Evolutionary conservation across 2,113 vertebrate species (phyloP), one percentile per base, ranked within the genome.

Genomic region (Corythaixoides concolor): DNA sequence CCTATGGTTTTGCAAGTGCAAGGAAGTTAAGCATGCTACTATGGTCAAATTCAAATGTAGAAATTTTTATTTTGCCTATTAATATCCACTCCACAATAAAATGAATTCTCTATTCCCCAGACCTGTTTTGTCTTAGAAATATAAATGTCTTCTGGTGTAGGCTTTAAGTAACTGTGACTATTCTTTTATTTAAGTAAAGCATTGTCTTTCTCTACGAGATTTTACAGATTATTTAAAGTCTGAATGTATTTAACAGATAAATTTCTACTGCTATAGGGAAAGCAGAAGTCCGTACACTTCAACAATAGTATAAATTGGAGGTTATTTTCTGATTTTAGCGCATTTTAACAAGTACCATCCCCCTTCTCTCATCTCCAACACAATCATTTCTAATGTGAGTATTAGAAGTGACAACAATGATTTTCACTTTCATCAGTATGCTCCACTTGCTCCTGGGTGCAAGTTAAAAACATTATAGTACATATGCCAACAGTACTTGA

Each of bases 241-340:
- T 52, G 20, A 55, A 62, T 26, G 32, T 43, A 55, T 26, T 79
- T 74, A 41, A 49, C 8, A 76, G 14, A 70, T 23, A 93, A 66
- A 59, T 2, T 5, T 9, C 47, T 56, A 14, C 28, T 63, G 56
- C 43, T 80, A 58, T 47, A 24, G 8, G 28, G 28, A 77, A 9
- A 13, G 23, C 0, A 0, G 20, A 75, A 50, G 10, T 55, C 33
- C n/a, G 33, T 63, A 22, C 19, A 1, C 13, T 39, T 32, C 8
- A 56, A 81, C 21, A 43, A 27, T 19, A 39, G 24, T 13, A 60
- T 47, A 78, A 59, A 55, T 6, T 12, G 3, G 16, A 68, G 35
- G 13, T 56, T 55, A 56, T 37, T 79, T 68, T 68, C 60, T 22
- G 5, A 62, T 74, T 84, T 49, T 47, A 4, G 2, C 9, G 58